Base-by-base conservation (phyloP, 2,888 invertebrate species). In the Drosophila ustulata region DNA sequence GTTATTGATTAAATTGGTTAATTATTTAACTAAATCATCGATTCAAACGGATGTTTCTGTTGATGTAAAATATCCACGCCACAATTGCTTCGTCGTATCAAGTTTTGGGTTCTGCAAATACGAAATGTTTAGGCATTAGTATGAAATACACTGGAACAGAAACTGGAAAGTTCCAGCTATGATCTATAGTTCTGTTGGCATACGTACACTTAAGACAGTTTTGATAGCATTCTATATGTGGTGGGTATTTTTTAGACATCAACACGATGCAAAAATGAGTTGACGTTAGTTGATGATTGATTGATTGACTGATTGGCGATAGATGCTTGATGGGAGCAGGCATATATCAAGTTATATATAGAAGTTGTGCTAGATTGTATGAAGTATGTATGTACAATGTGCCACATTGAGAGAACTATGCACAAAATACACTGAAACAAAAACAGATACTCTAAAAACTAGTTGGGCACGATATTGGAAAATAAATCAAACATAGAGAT, bases 11-110 rank as follows among this genome's bases (percentile, higher is more conserved):
- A 66, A 45, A 57, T 37, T n/a, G 37, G 37, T n/a, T 47, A 66
- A 66, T 18, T 47, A 11, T 28, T 39, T 9, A 53, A 49, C 55
- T 88, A 87, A 70, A 87, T 89, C 80, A 90, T 90, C 50, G 90
- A 91, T 59, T 90, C 90, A 91, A 90, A 90, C 89, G 87, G 90
- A 88, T 78, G 90, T 90, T 86, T 91, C 90, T 84, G 90, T 88
- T 86, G 91, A 78, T 78, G 90, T 88, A 76, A 85, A 71, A 89
- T 85, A 89, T 90, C 90, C 89, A 72, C 85, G 87, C 91, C 91
- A 91, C 82, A 89, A 79, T 88, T 88, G 90, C 89, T 90, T 88
- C 89, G 89, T 70, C 86, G 89, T 82, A 89, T 90, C 80, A 90
- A 88, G 82, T 89, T 90, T 77, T 88, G 87, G 82, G 89, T 89